phyloP scores from a whole-genome alignment of 2,797 vertebrate genomes.

The Xiphophorus birchmanni region DNA sequence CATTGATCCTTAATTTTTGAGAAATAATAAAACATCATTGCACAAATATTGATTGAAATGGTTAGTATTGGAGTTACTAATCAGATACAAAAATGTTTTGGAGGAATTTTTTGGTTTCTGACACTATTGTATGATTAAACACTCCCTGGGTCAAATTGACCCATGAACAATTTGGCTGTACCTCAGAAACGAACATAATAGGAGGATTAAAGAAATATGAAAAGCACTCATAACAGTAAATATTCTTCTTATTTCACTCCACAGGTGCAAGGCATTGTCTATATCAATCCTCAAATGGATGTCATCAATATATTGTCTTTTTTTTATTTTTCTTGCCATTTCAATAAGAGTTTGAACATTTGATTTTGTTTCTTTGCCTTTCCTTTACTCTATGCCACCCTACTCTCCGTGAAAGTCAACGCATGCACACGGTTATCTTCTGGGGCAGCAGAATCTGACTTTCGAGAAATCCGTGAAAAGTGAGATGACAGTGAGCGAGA shows the following conservation, averaged over 20 bases:
- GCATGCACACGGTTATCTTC: not conserved
- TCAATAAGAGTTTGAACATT: not conserved
- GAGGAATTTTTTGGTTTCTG: too few species aligned
- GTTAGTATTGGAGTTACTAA: too few species aligned
- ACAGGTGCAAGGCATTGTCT: not conserved
- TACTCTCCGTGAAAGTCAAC: not conserved
- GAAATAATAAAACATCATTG: too few species aligned
- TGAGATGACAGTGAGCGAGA: slow-evolving; percentile 44
- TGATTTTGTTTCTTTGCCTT: not conserved
- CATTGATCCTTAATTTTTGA: too few species aligned
- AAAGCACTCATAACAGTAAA: not conserved
- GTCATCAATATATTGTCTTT: not conserved
- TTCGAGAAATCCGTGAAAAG: slow-evolving; percentile 27
- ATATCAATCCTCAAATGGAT: not conserved
- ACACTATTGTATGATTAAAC: too few species aligned
- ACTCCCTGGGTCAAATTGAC: too few species aligned
- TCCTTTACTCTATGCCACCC: not conserved
- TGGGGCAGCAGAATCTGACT: slow-evolving; percentile 34
- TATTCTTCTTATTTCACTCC: not conserved
- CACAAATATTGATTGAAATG: too few species aligned
- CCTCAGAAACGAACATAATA: too few species aligned
- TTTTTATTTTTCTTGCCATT: not conserved
- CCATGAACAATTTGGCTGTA: too few species aligned
- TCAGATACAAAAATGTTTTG: too few species aligned
- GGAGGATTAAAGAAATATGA: not conserved